phyloP scores from a whole-genome alignment of 2,113 vertebrate genomes.

The Mastomys coucha region DNA sequence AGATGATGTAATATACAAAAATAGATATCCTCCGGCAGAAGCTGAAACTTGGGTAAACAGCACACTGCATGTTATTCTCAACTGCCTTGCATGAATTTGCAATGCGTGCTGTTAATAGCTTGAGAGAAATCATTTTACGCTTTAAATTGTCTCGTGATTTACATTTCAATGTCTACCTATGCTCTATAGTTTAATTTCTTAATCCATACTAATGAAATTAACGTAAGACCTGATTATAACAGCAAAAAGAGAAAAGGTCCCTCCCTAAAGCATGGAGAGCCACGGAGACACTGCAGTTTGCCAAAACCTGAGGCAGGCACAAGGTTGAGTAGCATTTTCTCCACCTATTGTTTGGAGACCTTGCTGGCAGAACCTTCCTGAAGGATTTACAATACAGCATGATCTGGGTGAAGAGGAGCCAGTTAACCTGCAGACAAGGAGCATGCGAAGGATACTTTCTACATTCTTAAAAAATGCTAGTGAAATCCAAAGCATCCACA shows the following conservation, averaged over 20 bases:
- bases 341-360: constrained; percentile 23
- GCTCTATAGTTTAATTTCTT: constrained; percentile 25
- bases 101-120: constrained; percentile 79
- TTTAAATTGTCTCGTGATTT: constrained; percentile 62
- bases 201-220: constrained; percentile 57
- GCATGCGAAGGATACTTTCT: neutral
- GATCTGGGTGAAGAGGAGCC: neutral
- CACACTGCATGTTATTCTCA: constrained; percentile 78
- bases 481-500: neutral
- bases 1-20: constrained; percentile 89
- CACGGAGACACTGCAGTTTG: constrained; percentile 40
- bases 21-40: constrained; percentile 87
- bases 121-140: constrained; percentile 57
- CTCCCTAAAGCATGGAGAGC: constrained; percentile 10
- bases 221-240: constrained; percentile 60
- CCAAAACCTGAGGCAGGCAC: constrained; percentile 34
- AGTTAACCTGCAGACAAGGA: neutral
- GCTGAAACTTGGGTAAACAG: constrained; percentile 87
- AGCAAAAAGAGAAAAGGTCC: neutral
- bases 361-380: constrained; percentile 53
- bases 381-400: constrained; percentile 24
- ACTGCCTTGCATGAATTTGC: constrained; percentile 82
- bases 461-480: neutral
- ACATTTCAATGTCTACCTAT: constrained; percentile 59
- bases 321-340: neutral